Evolutionary conservation across 2,113 vertebrate species (phyloP), one percentile per base, ranked within the genome.

Genomic region (Myotis brandtii): DNA sequence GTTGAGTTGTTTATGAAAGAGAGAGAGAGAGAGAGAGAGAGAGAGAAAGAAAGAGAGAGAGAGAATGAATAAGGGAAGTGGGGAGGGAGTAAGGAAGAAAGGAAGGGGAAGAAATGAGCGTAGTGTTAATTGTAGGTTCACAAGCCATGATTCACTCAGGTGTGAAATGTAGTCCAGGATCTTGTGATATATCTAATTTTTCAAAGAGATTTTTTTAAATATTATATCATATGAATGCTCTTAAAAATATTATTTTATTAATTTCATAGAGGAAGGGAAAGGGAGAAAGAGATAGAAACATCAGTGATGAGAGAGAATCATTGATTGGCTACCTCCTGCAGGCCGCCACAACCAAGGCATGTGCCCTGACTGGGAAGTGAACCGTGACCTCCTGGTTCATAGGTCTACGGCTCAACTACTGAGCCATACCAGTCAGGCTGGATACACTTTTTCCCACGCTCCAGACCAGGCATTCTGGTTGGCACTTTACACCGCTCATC

Each of bases 41-140:
- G 98, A 98, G 98, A 98, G 98, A 98, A 98, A 97, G 97, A 96
- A 87, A 87, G 82, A 98, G 21, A 32, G 5, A 62, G 40, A 37
- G 96, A 96, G 95, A 95, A 96, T 43, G 43, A 40, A 5, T 18
- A 56, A 56, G 7, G 20, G 37, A 32, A 2, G 27, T 25, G 97
- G 95, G 81, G 30, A 34, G 12, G 2, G 32, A 67, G 32, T 5
- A 77, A 54, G 43, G 23, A 18, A 50, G 12, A 6, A 62, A 32
- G 23, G 30, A n/a, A 40, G 14, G 52, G 52, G 4, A 16, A 62
- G 30, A 66, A 25, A 72, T 52, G 2, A n/a, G 20, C 16, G 3
- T 20, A 23, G 3, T 23, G 5, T 23, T 92, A 46, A 67, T 13
- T 64, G 5, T 46, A 64, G 18, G 25, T 64, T 72, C 64, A 48